phyloP scores from a whole-genome alignment of 1,140 invertebrate species.

The Odontomachus brunneus region DNA sequence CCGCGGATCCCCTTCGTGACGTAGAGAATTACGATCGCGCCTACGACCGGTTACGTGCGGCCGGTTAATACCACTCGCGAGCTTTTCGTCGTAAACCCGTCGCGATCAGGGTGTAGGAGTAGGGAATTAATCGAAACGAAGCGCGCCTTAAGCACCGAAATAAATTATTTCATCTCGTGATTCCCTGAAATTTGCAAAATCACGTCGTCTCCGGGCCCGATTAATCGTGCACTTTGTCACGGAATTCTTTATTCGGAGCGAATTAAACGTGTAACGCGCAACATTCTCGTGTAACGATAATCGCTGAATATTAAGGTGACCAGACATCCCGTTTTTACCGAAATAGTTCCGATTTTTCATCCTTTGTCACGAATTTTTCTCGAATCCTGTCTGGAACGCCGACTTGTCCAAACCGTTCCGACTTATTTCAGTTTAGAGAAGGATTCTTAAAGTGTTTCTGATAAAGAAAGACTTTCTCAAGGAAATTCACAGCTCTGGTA shows the following conservation, averaged over 20 bases:
- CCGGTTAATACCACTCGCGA: slow-evolving; percentile 44
- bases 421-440: too few species aligned
- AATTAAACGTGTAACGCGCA: neutral
- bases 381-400: too few species aligned
- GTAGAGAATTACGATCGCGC: slow-evolving; percentile 59
- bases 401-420: too few species aligned
- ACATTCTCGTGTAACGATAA: neutral
- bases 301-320: neutral
- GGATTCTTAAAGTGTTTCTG: too few species aligned
- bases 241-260: neutral
- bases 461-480: too few species aligned
- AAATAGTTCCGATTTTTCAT: too few species aligned
- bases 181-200: neutral
- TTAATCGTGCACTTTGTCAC: neutral
- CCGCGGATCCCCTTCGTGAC: slow-evolving; percentile 37
- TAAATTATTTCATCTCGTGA: neutral
- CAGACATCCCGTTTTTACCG: too few species aligned
- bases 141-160: neutral
- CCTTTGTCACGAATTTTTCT: too few species aligned
- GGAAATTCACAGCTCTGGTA: too few species aligned
- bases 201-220: neutral
- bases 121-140: neutral
- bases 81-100: slow-evolving; percentile 29
- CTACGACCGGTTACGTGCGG: slow-evolving; percentile 6
- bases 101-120: neutral